Evolutionary conservation across 2,888 invertebrate species (phyloP).

Genomic region (Pterobdella sp.): DNA sequence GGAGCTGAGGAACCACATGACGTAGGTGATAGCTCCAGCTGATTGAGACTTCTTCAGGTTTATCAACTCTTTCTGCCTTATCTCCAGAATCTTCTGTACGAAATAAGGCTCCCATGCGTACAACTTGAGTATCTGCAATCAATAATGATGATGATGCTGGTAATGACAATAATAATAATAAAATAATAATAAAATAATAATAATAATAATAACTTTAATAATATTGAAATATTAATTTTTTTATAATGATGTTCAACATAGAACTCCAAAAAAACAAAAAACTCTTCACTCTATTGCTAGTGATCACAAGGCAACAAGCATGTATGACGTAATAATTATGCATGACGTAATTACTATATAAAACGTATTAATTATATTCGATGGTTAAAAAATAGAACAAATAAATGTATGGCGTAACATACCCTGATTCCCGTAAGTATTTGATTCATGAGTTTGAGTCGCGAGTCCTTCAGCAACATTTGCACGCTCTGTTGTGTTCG

Average conservation of each 20-base stretch:
- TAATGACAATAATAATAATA: neutral
- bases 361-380: no score
- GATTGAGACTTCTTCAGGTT: constrained; percentile 45
- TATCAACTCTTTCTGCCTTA: constrained; percentile 48
- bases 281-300: no score
- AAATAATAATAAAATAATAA: neutral
- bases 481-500: constrained; percentile 29
- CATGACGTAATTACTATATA: no score
- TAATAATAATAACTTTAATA: neutral
- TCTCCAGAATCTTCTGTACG: constrained; percentile 43
- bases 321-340: no score
- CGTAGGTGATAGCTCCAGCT: constrained; percentile 38
- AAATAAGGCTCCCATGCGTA: constrained; percentile 53
- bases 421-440: constrained; percentile 38
- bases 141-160: neutral
- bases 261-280: neutral
- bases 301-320: no score
- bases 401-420: neutral
- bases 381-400: no score
- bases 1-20: constrained; percentile 56
- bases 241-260: neutral
- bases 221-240: constrained; percentile 1
- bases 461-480: constrained; percentile 37
- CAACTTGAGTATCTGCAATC: constrained; percentile 41
- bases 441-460: constrained; percentile 38